A percentile compares a stretch with the other conserved stretches of the same genome.
Evolutionary conservation across 2,888 invertebrate species (phyloP).

Genomic region (Liodrosophila aerea): DNA sequence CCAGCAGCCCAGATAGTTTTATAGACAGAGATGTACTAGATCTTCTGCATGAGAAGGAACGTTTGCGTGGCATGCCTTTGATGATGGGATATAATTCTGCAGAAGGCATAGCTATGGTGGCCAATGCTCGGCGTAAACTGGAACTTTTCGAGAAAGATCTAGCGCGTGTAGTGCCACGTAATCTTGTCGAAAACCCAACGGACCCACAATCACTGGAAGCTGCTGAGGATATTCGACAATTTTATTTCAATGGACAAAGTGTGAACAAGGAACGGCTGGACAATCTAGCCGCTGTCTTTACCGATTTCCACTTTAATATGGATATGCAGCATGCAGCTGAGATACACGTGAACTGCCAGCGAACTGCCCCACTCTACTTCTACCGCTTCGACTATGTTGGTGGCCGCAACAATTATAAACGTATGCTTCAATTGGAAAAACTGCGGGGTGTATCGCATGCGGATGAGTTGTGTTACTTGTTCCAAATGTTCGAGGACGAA

Average conservation of each 20-base stretch:
- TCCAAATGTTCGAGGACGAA: conserved; percentile 80
- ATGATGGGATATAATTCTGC: conserved; percentile 84
- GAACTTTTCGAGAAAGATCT: conserved; percentile 69
- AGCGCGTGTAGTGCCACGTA: conserved; percentile 76
- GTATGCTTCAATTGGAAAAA: conserved; percentile 81
- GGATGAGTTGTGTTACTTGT: conserved; percentile 85
- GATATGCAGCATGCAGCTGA: conserved; percentile 72
- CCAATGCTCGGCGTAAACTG: conserved; percentile 66
- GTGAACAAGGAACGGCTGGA: conserved; percentile 81
- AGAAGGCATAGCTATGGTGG: conserved; percentile 83
- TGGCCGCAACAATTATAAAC: conserved; percentile 84
- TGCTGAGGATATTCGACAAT: conserved; percentile 70
- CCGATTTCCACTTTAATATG: conserved; percentile 82
- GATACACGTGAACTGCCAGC: conserved; percentile 67
- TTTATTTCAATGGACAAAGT: conserved; percentile 83
- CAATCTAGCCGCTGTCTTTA: conserved; percentile 83
- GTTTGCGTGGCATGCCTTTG: conserved; percentile 82
- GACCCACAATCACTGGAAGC: conserved; percentile 52
- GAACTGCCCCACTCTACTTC: conserved; percentile 83
- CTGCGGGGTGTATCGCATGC: conserved; percentile 85
- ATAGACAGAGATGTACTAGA: conserved; percentile 81
- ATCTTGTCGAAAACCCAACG: conserved; percentile 58
- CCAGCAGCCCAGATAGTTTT: conserved; percentile 70
- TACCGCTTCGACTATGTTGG: conserved; percentile 85
- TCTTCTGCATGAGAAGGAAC: conserved; percentile 80